phyloP scores from a whole-genome alignment of 1,140 invertebrate genomes.

The Halyomorpha halys region DNA sequence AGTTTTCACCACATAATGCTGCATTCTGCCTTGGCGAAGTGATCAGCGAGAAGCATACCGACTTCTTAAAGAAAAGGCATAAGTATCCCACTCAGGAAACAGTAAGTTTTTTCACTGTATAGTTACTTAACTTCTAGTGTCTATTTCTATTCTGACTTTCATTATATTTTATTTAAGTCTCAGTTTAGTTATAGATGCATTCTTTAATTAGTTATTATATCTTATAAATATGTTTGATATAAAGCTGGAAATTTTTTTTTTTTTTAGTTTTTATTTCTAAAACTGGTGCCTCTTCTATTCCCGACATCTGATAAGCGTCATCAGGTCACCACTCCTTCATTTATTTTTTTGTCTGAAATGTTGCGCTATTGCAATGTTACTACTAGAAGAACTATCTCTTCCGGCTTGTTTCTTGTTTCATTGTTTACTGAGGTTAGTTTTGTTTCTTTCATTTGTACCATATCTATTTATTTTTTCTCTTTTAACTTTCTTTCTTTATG shows the following conservation, averaged over 20 bases:
- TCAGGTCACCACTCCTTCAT: slow-evolving; percentile 69
- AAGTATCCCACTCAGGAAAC: slow-evolving; percentile 59
- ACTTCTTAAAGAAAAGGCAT: slow-evolving; percentile 50
- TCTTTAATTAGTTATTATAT: too few relatives aligned
- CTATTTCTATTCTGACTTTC: neutral
- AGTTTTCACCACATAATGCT: slow-evolving; percentile 54
- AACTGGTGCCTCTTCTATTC: slow-evolving; percentile 64
- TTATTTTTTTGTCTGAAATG: slow-evolving; percentile 74
- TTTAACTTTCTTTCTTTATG: slow-evolving; percentile 11
- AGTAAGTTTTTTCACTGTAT: slow-evolving; percentile 33
- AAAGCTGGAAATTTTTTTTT: slow-evolving; percentile 24
- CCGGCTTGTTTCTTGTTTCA: slow-evolving; percentile 65
- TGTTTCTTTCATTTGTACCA: too few relatives aligned
- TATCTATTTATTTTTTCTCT: neutral
- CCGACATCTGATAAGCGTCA: slow-evolving; percentile 82
- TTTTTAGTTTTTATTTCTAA: slow-evolving; percentile 64
- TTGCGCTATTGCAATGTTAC: slow-evolving; percentile 51
- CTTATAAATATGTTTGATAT: too few relatives aligned
- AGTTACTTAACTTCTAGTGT: slow-evolving; percentile 2
- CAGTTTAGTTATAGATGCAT: too few relatives aligned
- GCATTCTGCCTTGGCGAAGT: slow-evolving; percentile 54
- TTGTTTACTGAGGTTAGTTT: slow-evolving; percentile 55
- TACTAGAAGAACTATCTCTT: slow-evolving; percentile 53
- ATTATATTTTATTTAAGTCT: too few relatives aligned
- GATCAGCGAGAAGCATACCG: slow-evolving; percentile 60